These are phyloP conservation scores for Aphis craccivora DNA, from an alignment of 1,140 invertebrate species.

Conservation along the genomic window DNA sequence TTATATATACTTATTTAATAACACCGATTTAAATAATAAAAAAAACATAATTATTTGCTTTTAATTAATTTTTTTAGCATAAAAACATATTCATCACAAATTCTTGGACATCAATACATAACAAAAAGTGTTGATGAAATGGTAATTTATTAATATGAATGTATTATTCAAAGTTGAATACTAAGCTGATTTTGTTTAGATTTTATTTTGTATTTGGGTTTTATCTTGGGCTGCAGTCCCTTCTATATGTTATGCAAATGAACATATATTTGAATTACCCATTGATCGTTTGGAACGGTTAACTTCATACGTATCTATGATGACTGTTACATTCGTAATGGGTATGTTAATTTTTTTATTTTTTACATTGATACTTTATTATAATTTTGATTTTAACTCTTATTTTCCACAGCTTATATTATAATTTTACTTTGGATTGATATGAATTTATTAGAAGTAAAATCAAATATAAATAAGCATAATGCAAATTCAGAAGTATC, in stretches of 20 bases:
- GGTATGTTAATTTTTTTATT: not conserved
- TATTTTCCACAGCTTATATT: slow-evolving; percentile 25
- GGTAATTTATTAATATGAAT: slow-evolving; percentile 31
- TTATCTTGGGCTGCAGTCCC: slow-evolving; percentile 53
- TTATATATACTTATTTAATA: not conserved
- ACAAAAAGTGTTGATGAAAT: slow-evolving; percentile 51
- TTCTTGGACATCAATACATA: slow-evolving; percentile 20
- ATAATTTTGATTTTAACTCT: not conserved
- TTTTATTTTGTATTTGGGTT: slow-evolving; percentile 53
- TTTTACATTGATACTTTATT: not conserved
- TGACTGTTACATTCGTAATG: slow-evolving; percentile 33
- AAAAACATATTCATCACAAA: slow-evolving; percentile 16
- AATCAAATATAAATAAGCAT: not conserved
- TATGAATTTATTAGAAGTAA: slow-evolving; percentile 34
- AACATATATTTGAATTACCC: slow-evolving; percentile 50
- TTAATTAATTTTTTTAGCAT: not conserved
- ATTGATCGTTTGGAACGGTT: slow-evolving; percentile 36
- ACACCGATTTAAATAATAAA: not conserved
- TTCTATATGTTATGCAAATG: slow-evolving; percentile 30
- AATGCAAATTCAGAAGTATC: not conserved
- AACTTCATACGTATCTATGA: slow-evolving; percentile 46
- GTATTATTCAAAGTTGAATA: not conserved
- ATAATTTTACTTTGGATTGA: slow-evolving; percentile 39
- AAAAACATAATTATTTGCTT: not conserved
- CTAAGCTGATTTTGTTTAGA: slow-evolving; percentile 33